Evolutionary conservation across 2,888 invertebrate species (phyloP).

Genomic region (Apamea crenata): DNA sequence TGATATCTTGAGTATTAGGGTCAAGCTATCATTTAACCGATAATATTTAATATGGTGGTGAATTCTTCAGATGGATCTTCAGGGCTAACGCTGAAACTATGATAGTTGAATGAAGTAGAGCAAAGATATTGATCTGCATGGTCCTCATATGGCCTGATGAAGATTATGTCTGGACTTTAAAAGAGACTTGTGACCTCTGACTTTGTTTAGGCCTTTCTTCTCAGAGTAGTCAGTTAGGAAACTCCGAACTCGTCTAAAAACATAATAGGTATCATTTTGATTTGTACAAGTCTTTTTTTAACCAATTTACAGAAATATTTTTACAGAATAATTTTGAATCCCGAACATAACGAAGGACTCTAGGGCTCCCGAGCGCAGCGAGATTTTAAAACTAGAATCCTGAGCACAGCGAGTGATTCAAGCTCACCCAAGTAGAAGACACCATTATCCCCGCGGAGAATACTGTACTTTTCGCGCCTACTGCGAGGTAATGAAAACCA

Average conservation of each 20-base stretch:
- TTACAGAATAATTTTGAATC: too few species aligned
- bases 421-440: neutral
- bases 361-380: neutral
- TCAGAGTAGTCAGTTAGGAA: too few species aligned
- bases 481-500: too few species aligned
- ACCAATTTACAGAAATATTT: neutral
- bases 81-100: neutral
- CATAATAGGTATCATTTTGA: too few species aligned
- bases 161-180: too few species aligned
- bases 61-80: neutral
- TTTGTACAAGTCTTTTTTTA: too few species aligned
- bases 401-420: neutral
- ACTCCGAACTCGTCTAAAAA: too few species aligned
- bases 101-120: neutral
- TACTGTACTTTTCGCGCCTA: too few species aligned
- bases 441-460: neutral
- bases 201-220: too few species aligned
- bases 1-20: neutral
- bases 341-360: neutral
- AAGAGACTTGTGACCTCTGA: too few species aligned
- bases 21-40: neutral
- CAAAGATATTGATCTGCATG: neutral
- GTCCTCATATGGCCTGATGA: neutral
- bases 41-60: neutral
- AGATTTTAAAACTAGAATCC: neutral